phyloP scores from a whole-genome alignment of 2,888 invertebrate genomes.

The Platypus cylindrus region DNA sequence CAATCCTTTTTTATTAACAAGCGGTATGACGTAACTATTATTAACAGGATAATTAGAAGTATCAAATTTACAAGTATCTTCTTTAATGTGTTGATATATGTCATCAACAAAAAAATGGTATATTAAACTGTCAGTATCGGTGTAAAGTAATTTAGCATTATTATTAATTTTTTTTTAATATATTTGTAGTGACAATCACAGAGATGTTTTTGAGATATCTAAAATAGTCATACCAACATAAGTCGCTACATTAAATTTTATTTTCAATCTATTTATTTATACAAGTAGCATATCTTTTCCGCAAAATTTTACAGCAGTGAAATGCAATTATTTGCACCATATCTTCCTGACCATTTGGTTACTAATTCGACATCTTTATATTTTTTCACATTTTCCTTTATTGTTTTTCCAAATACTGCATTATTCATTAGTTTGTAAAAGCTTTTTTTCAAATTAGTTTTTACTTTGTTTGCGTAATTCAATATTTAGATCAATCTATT shows the following conservation, averaged over 20 bases:
- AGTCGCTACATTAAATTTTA: conserved; percentile 6
- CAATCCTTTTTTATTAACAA: conserved; percentile 3
- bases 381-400: conserved; percentile 6
- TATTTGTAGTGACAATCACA: conserved; percentile 8
- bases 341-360: conserved; percentile 4
- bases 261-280: conserved; percentile 1
- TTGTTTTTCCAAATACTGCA: conserved; percentile 6
- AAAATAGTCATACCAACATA: conserved; percentile 5
- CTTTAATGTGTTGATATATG: conserved; percentile 5
- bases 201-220: conserved; percentile 8
- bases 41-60: conserved; percentile 4
- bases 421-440: conserved; percentile 7
- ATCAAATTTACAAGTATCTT: conserved; percentile 5
- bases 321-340: conserved; percentile 5
- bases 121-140: conserved; percentile 5
- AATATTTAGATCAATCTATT: conserved; percentile 6
- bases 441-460: conserved; percentile 7
- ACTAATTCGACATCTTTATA: conserved; percentile 6
- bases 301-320: conserved; percentile 2
- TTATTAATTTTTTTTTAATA: conserved; percentile 2
- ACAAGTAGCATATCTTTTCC: conserved; percentile 1
- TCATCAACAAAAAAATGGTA: conserved; percentile 8
- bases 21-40: conserved; percentile 5
- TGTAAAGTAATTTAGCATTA: conserved; percentile 6
- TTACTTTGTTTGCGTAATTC: conserved; percentile 4